phyloP scores from a whole-genome alignment of 2,888 invertebrate genomes.

The Hipparchia semele region DNA sequence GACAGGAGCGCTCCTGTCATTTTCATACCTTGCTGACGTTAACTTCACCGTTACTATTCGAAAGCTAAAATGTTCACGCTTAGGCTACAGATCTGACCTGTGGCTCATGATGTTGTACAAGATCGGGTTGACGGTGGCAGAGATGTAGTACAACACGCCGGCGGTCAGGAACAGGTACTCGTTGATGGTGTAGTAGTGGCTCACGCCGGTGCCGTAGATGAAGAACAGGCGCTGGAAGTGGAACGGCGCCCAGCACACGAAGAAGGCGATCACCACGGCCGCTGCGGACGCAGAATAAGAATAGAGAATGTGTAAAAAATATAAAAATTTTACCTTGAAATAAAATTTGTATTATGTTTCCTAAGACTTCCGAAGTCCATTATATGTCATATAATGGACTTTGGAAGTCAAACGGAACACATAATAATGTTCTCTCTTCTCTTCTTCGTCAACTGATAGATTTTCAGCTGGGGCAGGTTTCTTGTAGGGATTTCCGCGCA shows the following conservation, averaged over 20 bases:
- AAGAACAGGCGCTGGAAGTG: conserved; percentile 95
- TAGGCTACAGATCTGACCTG: conserved; percentile 52
- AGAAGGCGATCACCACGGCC: conserved; percentile 96
- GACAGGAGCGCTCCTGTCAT: too few species aligned
- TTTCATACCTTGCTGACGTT: too few species aligned
- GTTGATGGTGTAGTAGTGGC: conserved; percentile 86
- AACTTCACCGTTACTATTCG: too few species aligned
- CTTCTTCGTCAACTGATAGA: too few species aligned
- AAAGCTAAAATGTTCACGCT: not conserved
- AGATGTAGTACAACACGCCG: conserved; percentile 92
- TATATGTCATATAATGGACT: too few species aligned
- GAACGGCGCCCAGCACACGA: conserved; percentile 98
- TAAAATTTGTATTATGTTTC: too few species aligned
- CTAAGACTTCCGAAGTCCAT: too few species aligned
- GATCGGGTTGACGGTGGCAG: conserved; percentile 93
- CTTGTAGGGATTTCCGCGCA: too few species aligned
- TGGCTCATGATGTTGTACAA: conserved; percentile 92
- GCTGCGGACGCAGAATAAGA: conserved; percentile 81
- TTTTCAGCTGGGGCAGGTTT: too few species aligned
- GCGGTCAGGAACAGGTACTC: conserved; percentile 91
- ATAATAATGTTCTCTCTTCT: too few species aligned
- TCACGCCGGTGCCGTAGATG: conserved; percentile 86
- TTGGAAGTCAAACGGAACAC: too few species aligned
- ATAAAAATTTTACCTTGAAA: not conserved
- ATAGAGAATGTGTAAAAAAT: conserved; percentile 12